Evolutionary conservation across 2,888 invertebrate species (phyloP).

Genomic region (Hoplodrina ambigua): DNA sequence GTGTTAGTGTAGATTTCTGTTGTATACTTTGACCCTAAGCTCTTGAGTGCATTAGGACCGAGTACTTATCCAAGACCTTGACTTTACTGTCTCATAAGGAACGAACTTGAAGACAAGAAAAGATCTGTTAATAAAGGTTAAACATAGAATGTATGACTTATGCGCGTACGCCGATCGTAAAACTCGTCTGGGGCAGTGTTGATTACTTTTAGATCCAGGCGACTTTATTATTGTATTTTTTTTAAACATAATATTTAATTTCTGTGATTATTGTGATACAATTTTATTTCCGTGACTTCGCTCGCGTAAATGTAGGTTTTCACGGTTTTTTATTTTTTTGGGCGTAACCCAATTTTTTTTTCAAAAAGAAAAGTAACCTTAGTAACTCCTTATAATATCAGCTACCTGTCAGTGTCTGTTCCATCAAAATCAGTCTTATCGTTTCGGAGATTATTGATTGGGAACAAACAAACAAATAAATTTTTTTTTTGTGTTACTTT

Average conservation of each 20-base stretch:
- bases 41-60: constrained; percentile 3
- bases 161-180: constrained; percentile 42
- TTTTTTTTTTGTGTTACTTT: no score
- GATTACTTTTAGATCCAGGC: constrained; percentile 20
- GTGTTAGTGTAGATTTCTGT: not conserved
- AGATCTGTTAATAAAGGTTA: constrained; percentile 40
- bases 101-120: constrained; percentile 41
- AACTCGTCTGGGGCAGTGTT: constrained; percentile 38
- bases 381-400: no score
- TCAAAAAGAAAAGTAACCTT: no score
- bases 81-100: constrained; percentile 22
- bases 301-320: no score
- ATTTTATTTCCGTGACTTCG: no score
- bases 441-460: no score
- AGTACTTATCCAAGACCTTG: constrained; percentile 38
- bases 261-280: no score
- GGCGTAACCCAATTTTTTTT: no score
- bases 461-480: no score
- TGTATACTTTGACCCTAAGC: not conserved
- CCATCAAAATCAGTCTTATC: no score
- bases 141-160: constrained; percentile 46
- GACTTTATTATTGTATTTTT: constrained; percentile 12
- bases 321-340: no score
- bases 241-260: not conserved
- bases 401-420: no score